These are phyloP conservation scores for Molossus molossus DNA, from an alignment of 2,797 vertebrate genomes.

Conservation along the genomic window DNA sequence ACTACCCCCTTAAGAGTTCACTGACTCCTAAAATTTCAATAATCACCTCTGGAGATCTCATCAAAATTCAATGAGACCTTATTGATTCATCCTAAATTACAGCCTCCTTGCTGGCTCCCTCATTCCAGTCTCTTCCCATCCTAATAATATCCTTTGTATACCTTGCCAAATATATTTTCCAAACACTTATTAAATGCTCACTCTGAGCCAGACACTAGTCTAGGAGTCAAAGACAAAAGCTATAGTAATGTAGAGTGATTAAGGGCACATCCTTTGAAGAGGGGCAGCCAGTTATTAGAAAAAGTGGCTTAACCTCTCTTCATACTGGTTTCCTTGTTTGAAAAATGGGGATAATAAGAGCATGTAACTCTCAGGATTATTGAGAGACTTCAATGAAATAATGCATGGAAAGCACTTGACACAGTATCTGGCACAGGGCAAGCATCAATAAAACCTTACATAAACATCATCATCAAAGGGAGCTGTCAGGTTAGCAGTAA, in stretches of 20 bases:
- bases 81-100: not conserved
- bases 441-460: not conserved
- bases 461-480: not conserved
- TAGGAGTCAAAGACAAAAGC: conserved; percentile 12
- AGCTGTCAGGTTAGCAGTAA: not conserved
- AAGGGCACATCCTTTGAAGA: not conserved
- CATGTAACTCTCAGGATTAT: not conserved
- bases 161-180: not conserved
- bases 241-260: not conserved
- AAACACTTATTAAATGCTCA: not conserved
- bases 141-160: not conserved
- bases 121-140: not conserved
- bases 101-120: not conserved
- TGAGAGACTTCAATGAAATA: not conserved
- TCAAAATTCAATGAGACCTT: conserved; percentile 1
- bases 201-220: not conserved
- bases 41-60: conserved; percentile 24
- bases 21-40: conserved; percentile 28
- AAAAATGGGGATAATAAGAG: not conserved
- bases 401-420: not conserved
- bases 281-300: not conserved
- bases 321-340: not conserved
- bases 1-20: not conserved
- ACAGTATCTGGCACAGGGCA: not conserved
- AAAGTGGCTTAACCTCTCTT: not conserved